Percentiles rank a stretch among this genome's conserved stretches.
Conservation (phyloP, 2,888 invertebrate genomes). For the Ceramica pisi region DNA sequence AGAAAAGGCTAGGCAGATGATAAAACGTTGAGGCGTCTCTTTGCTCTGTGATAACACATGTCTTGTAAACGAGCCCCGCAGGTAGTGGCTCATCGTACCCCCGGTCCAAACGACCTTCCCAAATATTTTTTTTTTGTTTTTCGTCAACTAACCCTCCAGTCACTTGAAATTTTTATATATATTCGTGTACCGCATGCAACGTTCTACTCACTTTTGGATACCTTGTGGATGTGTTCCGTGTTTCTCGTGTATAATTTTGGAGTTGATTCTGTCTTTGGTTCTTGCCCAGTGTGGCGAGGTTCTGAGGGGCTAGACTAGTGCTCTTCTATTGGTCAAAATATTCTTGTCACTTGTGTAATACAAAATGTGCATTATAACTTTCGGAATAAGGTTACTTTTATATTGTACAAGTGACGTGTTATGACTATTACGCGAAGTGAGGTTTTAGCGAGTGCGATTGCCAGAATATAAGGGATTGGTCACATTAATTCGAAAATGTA, state of each 20-base stretch:
- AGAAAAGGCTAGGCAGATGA: too few species aligned
- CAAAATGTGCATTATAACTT: too few species aligned
- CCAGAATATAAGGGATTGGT: too few species aligned
- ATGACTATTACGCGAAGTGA: too few species aligned
- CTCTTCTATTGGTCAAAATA: too few species aligned
- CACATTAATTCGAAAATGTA: too few species aligned
- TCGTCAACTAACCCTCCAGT: slow-evolving; percentile 76
- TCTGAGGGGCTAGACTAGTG: neutral
- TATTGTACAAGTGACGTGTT: too few species aligned
- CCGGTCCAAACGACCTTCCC: slow-evolving; percentile 81
- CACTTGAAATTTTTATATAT: slow-evolving; percentile 68
- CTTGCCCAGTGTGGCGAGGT: slow-evolving; percentile 71
- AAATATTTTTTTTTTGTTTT: slow-evolving; percentile 80
- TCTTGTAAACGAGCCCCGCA: slow-evolving; percentile 50
- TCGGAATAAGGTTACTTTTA: too few species aligned
- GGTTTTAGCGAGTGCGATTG: too few species aligned
- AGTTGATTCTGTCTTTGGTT: slow-evolving; percentile 55
- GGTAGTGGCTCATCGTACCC: slow-evolving; percentile 36
- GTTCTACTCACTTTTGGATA: slow-evolving; percentile 77
- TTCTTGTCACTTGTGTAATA: too few species aligned
- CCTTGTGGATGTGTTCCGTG: slow-evolving; percentile 85
- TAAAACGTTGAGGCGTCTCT: neutral
- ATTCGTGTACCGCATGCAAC: slow-evolving; percentile 83
- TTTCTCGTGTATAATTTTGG: slow-evolving; percentile 75
- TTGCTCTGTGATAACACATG: slow-evolving; percentile 46